phyloP scores from a whole-genome alignment of 2,888 invertebrate species.

The Isotomurus palustris region DNA sequence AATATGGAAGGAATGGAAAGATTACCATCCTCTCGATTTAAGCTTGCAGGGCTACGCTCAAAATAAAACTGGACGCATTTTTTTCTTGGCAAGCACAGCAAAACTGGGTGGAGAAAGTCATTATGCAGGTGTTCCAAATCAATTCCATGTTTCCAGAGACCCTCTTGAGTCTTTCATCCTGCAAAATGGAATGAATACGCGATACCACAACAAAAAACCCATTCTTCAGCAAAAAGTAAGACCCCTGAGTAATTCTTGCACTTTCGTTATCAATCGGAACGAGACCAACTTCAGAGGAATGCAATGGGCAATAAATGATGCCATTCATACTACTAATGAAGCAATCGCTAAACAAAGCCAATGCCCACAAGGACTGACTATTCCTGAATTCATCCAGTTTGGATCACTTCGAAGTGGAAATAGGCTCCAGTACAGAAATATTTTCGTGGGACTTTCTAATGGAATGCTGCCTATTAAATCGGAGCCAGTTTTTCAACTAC shows the following conservation, averaged over 20 bases:
- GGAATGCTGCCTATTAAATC: conserved; percentile 9
- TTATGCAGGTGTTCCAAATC: not conserved
- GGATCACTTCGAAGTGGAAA: conserved; percentile 15
- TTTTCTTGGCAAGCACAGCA: not conserved
- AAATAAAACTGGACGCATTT: not conserved
- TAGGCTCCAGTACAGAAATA: conserved; percentile 20
- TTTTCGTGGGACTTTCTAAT: conserved; percentile 5
- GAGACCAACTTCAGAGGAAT: conserved; percentile 2
- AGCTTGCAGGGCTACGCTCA: not conserved
- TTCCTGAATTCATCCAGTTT: conserved; percentile 15
- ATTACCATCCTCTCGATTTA: not conserved
- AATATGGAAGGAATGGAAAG: too few relatives aligned
- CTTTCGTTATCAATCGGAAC: conserved; percentile 1
- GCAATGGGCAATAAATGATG: conserved; percentile 9
- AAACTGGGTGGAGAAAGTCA: not conserved
- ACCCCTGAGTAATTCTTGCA: not conserved
- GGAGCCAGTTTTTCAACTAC: conserved; percentile 12
- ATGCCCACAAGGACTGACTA: conserved; percentile 7
- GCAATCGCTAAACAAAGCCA: conserved; percentile 10
- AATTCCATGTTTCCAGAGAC: not conserved
- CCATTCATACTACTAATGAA: conserved; percentile 15
- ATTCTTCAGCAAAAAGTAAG: not conserved
- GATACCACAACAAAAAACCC: not conserved
- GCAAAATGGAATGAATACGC: conserved; percentile 2
- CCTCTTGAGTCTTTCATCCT: not conserved